Evolutionary conservation across 2,797 vertebrate genomes (phyloP), one percentile per base, ranked within the genome.

Genomic region (Diplodus puntazzo): DNA sequence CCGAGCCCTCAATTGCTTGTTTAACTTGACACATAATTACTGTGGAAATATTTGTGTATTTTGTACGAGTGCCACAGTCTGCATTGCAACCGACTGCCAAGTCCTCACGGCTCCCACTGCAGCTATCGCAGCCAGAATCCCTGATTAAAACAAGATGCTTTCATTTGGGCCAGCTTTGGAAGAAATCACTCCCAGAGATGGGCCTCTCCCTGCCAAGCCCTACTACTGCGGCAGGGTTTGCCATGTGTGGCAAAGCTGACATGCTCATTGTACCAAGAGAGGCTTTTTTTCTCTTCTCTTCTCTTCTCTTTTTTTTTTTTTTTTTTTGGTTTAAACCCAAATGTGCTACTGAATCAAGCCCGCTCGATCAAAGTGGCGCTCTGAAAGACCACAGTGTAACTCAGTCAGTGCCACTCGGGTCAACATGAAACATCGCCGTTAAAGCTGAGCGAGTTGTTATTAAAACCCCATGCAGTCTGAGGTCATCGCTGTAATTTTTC

Each of bases 21-120:
- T 96, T 96, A 93, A 96, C 94, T 95, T 95, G 95, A 96, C 95
- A 95, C 94, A 93, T 96, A 96, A 96, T 96, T 96, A 96, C 95
- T 92, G 92, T 95, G 94, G 94, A 96, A 95, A 95, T 95, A 96
- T 96, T 95, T 96, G 95, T 96, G 95, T 95, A 95, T 96, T 95
- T 95, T 95, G 95, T 95, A 95, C 84, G 91, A 92, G 94, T 95
- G 95, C 95, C 95, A 95, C 88, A 88, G 92, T 90, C 93, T 88
- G 93, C 91, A 79, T 90, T 89, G 90, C 69, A 70, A 90, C 88
- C 64, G 75, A 84, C 90, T 96, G 95, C 95, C 95, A 96, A 95
- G 92, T 94, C 91, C 93, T 95, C 90, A 77, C 92, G 90, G 94
- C 94, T 94, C 94, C 93, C 92, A 87, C 91, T 94, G 92, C 94